Conservation (phyloP, 2,797 vertebrate species). For the Tragelaphus eurycerus region DNA sequence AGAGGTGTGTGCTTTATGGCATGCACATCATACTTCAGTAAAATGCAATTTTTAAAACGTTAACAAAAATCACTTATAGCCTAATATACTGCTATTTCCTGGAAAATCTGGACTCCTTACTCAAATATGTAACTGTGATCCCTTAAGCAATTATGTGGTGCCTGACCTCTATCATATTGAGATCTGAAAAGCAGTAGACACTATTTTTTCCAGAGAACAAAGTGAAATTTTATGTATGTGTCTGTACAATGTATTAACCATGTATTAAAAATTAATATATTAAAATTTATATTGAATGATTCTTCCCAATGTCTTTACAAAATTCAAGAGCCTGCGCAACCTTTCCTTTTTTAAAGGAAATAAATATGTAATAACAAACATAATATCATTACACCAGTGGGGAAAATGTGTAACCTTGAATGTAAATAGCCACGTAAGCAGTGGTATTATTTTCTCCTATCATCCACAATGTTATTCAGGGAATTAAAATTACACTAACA, state of each 20-base stretch:
- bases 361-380: background rate
- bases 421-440: background rate
- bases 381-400: background rate
- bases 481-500: slow-evolving; percentile 49
- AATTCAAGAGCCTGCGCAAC: background rate
- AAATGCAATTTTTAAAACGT: background rate
- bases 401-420: background rate
- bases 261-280: background rate
- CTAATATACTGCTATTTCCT: background rate
- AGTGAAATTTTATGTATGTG: background rate
- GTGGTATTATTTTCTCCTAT: background rate
- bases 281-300: background rate
- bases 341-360: background rate
- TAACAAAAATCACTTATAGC: background rate
- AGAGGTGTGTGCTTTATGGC: accelerated
- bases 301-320: background rate
- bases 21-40: background rate
- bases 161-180: background rate
- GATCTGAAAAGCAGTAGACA: background rate
- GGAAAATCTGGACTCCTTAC: background rate
- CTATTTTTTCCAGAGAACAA: background rate
- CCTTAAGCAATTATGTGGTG: background rate
- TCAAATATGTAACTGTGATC: background rate
- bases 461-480: slow-evolving; percentile 1
- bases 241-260: too few relatives aligned